Conservation (phyloP, 2,888 invertebrate genomes). For the Laspeyria flexula region DNA sequence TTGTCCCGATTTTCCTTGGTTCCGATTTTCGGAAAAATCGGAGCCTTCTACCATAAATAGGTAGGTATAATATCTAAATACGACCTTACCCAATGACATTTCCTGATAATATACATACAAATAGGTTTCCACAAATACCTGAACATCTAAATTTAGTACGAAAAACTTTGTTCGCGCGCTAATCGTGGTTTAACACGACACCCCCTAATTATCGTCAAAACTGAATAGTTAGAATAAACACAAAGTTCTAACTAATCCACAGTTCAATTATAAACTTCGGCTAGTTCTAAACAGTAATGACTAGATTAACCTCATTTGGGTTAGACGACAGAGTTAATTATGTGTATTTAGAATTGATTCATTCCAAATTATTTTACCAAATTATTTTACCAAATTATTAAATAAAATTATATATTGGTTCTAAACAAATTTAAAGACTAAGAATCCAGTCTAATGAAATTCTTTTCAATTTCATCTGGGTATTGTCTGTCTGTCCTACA, state of each 20-base stretch:
- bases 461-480: too few species aligned
- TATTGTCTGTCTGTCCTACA: too few species aligned
- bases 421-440: too few species aligned
- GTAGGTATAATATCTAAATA: neutral
- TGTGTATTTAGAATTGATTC: too few species aligned
- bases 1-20: too few species aligned
- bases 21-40: too few species aligned
- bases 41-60: too few species aligned
- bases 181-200: conserved; percentile 30
- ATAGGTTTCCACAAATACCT: neutral
- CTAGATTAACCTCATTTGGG: conserved; percentile 6
- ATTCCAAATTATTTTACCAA: too few species aligned
- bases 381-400: too few species aligned
- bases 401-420: too few species aligned
- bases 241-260: conserved; percentile 22
- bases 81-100: conserved; percentile 6
- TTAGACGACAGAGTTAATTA: too few species aligned
- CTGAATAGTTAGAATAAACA: conserved; percentile 33
- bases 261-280: conserved; percentile 38
- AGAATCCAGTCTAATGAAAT: too few species aligned
- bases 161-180: conserved; percentile 14
- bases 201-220: conserved; percentile 27
- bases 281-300: conserved; percentile 25
- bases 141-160: conserved; percentile 7
- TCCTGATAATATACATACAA: neutral